Evolutionary conservation across 2,113 vertebrate species (phyloP).

Genomic region (Sardina pilchardus): DNA sequence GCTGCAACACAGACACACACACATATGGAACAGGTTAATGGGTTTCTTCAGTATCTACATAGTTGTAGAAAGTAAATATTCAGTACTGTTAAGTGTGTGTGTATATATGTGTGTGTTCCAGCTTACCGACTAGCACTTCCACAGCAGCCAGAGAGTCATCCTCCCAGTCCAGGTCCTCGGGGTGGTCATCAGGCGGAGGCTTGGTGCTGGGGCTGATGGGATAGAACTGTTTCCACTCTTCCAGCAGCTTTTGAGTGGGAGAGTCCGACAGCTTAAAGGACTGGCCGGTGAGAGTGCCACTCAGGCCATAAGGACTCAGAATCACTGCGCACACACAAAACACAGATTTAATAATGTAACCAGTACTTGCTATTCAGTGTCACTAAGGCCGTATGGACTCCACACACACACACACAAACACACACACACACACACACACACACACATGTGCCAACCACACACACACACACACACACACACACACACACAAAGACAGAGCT

Average conservation of each 20-base stretch:
- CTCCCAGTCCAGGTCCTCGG: constrained; percentile 96
- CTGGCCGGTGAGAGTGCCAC: constrained; percentile 95
- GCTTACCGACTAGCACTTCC: constrained; percentile 95
- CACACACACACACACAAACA: too few relatives aligned
- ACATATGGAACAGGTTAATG: background rate
- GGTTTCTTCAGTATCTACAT: background rate
- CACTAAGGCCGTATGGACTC: constrained; percentile 95
- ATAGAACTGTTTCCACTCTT: constrained; percentile 99
- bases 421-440: too few relatives aligned
- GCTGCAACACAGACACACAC: constrained; percentile 64
- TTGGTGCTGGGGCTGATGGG: constrained; percentile 89
- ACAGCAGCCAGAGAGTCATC: constrained; percentile 96
- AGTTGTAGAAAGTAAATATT: background rate
- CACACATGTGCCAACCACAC: too few relatives aligned
- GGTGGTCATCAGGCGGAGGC: constrained; percentile 78
- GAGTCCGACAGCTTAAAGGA: constrained; percentile 97
- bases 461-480: too few relatives aligned
- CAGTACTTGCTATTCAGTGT: constrained; percentile 61
- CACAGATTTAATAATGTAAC: too few relatives aligned
- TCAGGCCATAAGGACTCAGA: constrained; percentile 95
- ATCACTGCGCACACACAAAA: constrained; percentile 77
- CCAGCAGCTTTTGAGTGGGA: constrained; percentile 92
- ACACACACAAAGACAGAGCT: too few relatives aligned
- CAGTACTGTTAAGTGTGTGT: background rate
- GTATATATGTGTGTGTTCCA: background rate